phyloP scores from a whole-genome alignment of 2,888 invertebrate species.

The Tetragonula carbonaria region DNA sequence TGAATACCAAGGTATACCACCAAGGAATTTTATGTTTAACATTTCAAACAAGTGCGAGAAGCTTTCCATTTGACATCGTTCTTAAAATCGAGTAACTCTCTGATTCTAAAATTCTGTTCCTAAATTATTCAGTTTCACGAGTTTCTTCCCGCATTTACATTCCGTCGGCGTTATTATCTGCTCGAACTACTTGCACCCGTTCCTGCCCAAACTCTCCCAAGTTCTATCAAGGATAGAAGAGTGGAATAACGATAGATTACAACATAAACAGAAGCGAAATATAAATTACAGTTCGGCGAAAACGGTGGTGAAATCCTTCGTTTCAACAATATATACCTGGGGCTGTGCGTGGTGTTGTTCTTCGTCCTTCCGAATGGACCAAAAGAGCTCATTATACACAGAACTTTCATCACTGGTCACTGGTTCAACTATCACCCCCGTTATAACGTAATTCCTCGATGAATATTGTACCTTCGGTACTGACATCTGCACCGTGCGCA shows the following conservation, averaged over 20 bases:
- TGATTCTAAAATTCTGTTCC: background rate
- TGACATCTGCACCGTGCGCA: background rate
- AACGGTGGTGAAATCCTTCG: background rate
- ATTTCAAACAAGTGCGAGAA: background rate
- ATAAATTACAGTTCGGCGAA: background rate
- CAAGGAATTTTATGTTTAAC: background rate
- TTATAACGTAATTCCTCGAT: slow-evolving; percentile 14
- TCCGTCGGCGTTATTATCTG: background rate
- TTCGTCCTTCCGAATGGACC: slow-evolving; percentile 1
- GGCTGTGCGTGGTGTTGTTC: background rate
- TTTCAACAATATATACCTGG: background rate
- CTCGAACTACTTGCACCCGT: slow-evolving; percentile 25
- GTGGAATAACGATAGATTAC: background rate
- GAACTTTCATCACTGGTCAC: background rate
- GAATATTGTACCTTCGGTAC: background rate
- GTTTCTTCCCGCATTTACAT: background rate
- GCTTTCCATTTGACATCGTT: background rate
- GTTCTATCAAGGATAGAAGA: background rate
- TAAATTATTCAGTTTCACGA: background rate
- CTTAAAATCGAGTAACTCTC: background rate
- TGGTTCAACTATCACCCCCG: slow-evolving; percentile 3
- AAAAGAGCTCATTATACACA: slow-evolving; percentile 11
- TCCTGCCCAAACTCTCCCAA: background rate
- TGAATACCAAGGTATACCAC: background rate
- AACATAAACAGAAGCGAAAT: background rate